Evolutionary conservation across 2,888 invertebrate genomes (phyloP).

Genomic region (Luperina nickerlii): DNA sequence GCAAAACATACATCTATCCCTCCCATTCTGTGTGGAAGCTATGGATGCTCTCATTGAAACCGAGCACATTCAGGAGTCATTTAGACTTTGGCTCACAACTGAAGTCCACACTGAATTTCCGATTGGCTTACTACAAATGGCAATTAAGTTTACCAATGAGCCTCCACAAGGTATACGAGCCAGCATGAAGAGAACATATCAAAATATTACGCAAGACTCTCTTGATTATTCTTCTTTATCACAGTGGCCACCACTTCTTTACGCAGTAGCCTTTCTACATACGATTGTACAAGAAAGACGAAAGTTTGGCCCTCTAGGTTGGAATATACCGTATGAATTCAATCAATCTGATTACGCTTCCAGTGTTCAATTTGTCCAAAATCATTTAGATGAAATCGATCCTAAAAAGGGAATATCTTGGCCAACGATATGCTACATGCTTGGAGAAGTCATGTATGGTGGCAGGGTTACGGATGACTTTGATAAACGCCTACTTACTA

Average conservation of each 20-base stretch:
- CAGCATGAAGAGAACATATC: constrained; percentile 98
- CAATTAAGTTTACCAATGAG: constrained; percentile 99
- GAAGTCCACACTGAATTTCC: constrained; percentile 98
- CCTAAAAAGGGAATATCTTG: constrained; percentile 99
- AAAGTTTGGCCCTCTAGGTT: constrained; percentile 98
- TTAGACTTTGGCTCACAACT: constrained; percentile 98
- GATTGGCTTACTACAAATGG: constrained; percentile 96
- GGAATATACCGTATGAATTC: constrained; percentile 99
- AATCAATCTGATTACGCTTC: constrained; percentile 99
- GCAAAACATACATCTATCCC: constrained; percentile 98
- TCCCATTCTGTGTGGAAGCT: constrained; percentile 97
- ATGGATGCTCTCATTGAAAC: constrained; percentile 97
- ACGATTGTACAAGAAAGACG: constrained; percentile 98
- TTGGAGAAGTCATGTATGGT: constrained; percentile 97
- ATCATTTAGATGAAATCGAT: constrained; percentile 99
- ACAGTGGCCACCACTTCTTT: constrained; percentile 98
- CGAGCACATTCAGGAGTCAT: constrained; percentile 94
- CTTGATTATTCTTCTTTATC: constrained; percentile 97
- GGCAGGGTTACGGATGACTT: constrained; percentile 99
- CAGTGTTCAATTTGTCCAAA: constrained; percentile 98
- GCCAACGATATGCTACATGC: constrained; percentile 99
- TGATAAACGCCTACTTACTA: constrained; percentile 97
- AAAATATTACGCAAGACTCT: constrained; percentile 96
- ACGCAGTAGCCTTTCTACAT: constrained; percentile 98
- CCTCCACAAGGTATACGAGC: constrained; percentile 98